A percentile compares a stretch with the other conserved stretches of the same genome.
phyloP scores from a whole-genome alignment of 2,797 vertebrate genomes.

The Diplodus puntazzo region DNA sequence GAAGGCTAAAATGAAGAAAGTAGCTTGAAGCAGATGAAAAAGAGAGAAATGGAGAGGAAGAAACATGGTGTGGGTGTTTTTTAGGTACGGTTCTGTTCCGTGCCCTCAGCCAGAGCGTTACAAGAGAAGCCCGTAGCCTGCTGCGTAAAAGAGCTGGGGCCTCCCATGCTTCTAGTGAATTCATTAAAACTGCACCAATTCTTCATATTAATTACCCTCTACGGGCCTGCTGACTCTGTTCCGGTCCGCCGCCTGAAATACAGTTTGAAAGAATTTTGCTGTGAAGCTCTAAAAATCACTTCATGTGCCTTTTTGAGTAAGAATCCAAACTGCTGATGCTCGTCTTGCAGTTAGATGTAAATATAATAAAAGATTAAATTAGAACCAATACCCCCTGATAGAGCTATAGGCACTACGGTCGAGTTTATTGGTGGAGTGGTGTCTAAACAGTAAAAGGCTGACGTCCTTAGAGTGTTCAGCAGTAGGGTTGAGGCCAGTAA shows the following conservation, averaged over 20 bases:
- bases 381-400: not conserved
- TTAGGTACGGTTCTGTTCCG: conserved; percentile 19
- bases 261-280: conserved; percentile 6
- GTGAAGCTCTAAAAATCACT: conserved; percentile 8
- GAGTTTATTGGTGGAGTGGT: conserved; percentile 9
- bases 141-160: conserved; percentile 19
- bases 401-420: not conserved
- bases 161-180: conserved; percentile 28
- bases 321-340: not conserved
- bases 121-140: conserved; percentile 20
- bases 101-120: conserved; percentile 42
- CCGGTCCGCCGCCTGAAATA: conserved; percentile 6
- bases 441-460: conserved; percentile 16
- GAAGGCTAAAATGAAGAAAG: conserved; percentile 32
- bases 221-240: conserved; percentile 26
- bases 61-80: conserved; percentile 35
- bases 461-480: not conserved
- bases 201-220: conserved; percentile 61
- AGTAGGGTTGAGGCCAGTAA: not conserved
- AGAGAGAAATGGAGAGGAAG: conserved; percentile 18
- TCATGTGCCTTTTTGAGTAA: not conserved
- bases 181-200: conserved; percentile 51
- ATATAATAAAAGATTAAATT: not conserved
- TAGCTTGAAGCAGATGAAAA: conserved; percentile 21
- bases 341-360: not conserved